Conservation (phyloP, 2,113 vertebrate species). For the Catagonus wagneri region DNA sequence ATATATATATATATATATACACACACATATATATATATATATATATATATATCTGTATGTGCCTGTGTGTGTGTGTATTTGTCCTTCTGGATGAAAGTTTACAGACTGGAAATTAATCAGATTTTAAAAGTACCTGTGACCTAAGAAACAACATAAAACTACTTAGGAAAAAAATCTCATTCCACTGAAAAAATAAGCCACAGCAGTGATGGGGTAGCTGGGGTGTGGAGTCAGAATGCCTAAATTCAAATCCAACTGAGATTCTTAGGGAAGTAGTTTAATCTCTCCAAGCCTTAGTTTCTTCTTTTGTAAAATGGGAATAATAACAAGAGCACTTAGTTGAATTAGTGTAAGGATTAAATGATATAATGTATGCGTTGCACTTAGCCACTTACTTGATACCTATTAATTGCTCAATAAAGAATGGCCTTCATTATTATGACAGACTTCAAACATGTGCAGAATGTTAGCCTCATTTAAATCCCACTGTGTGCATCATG, state of each 20-base stretch:
- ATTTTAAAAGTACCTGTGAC: background rate
- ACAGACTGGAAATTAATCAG: background rate
- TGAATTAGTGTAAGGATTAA: background rate
- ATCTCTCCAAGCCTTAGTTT: background rate
- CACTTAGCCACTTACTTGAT: background rate
- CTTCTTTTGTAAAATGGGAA: background rate
- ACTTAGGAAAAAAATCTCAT: background rate
- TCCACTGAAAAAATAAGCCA: background rate
- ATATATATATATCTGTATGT: too few relatives aligned
- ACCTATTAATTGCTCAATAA: background rate
- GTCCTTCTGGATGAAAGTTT: background rate
- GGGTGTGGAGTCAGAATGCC: background rate
- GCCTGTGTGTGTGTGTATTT: accelerated
- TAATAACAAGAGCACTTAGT: background rate
- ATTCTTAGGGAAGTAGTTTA: background rate
- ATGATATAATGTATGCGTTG: background rate
- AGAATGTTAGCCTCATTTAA: background rate
- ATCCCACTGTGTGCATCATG: background rate
- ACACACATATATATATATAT: too few relatives aligned
- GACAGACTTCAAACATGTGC: background rate
- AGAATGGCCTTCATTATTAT: background rate
- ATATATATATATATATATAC: too few relatives aligned
- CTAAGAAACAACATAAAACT: background rate
- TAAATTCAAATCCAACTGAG: background rate
- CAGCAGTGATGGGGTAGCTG: background rate